Evolutionary conservation across 2,888 invertebrate genomes (phyloP).

Genomic region (Caenorhabditis sp.): DNA sequence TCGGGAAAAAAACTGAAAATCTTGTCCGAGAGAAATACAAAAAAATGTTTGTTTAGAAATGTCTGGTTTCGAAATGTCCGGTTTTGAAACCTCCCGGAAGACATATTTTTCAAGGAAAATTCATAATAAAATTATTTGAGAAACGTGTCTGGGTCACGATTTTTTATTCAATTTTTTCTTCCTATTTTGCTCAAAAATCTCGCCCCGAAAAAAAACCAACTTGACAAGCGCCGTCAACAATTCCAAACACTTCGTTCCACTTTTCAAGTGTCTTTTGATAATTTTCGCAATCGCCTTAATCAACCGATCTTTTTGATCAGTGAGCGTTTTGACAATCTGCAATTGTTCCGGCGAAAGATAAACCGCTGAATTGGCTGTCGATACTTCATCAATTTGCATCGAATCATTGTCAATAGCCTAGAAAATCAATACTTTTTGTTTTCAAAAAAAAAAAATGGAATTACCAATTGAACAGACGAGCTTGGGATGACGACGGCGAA

Average conservation of each 20-base stretch:
- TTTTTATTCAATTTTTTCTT: too few relatives aligned
- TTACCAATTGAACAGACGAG: neutral
- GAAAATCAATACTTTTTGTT: neutral
- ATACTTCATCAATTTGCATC: conserved; percentile 23
- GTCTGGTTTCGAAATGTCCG: too few relatives aligned
- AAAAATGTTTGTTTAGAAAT: too few relatives aligned
- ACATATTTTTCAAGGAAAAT: too few relatives aligned
- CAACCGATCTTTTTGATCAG: conserved; percentile 10
- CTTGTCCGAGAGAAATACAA: too few relatives aligned
- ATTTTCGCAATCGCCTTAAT: conserved; percentile 81
- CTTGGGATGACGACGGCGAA: conserved; percentile 77
- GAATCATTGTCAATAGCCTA: conserved; percentile 12
- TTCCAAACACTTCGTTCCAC: conserved; percentile 89
- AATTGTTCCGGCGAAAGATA: conserved; percentile 21
- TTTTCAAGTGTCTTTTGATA: conserved; percentile 80
- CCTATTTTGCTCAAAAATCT: too few relatives aligned
- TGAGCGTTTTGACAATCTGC: conserved; percentile 21
- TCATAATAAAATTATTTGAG: too few relatives aligned
- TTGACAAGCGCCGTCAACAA: conserved; percentile 87
- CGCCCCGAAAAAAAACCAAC: conserved; percentile 72
- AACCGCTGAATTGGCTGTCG: conserved; percentile 20
- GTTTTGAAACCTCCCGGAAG: too few relatives aligned
- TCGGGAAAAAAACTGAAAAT: too few relatives aligned
- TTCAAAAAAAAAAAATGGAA: neutral
- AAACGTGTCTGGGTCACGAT: too few relatives aligned